phyloP scores from a whole-genome alignment of 2,888 invertebrate species.

The Blomia tropicalis region DNA sequence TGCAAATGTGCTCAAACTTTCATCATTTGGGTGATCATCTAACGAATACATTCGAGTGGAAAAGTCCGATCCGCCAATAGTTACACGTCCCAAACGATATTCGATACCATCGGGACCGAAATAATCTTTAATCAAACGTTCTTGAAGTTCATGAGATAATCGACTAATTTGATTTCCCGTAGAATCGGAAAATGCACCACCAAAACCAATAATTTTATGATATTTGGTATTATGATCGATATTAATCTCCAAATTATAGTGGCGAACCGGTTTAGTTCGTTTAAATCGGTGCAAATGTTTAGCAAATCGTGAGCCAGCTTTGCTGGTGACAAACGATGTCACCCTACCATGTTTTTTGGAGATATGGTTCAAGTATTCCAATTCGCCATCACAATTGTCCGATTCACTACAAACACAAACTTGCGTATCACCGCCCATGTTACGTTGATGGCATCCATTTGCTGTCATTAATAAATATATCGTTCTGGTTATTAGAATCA shows the following conservation, averaged over 20 bases:
- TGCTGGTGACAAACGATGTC: background rate
- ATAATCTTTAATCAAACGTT: conserved; percentile 42
- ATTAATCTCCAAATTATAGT: background rate
- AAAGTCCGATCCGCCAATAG: conserved; percentile 73
- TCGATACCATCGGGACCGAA: conserved; percentile 45
- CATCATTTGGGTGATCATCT: conserved; percentile 45
- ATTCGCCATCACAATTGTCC: background rate
- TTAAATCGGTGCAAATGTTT: background rate
- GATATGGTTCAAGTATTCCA: background rate
- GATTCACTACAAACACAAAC: background rate
- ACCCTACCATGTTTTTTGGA: background rate
- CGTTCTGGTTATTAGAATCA: no score
- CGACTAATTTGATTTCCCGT: conserved; percentile 51
- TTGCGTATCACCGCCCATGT: background rate
- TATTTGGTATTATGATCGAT: conserved; percentile 32
- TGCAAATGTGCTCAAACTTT: conserved; percentile 47
- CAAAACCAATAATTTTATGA: conserved; percentile 64
- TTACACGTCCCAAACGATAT: conserved; percentile 60
- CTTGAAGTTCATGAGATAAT: conserved; percentile 43
- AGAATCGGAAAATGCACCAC: conserved; percentile 62
- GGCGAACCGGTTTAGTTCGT: background rate
- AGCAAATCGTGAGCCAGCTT: background rate
- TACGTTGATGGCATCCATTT: background rate
- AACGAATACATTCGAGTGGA: conserved; percentile 65
- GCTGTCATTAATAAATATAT: no score